phyloP scores from a whole-genome alignment of 2,797 vertebrate species.

The Gadopsis bispinosus region DNA sequence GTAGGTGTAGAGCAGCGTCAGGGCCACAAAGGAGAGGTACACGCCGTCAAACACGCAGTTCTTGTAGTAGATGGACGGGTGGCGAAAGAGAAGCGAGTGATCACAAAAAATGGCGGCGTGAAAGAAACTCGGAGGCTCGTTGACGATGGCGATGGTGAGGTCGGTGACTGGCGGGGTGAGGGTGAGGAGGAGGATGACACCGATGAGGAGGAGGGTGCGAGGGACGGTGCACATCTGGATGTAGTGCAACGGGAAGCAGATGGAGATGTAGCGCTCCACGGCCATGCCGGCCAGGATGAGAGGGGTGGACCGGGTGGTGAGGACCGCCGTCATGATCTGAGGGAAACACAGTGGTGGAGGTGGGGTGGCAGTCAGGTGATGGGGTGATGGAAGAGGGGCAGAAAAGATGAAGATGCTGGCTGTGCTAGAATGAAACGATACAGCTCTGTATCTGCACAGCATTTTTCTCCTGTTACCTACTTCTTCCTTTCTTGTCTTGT shows the following conservation, averaged over 20 bases:
- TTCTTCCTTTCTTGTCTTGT: background rate
- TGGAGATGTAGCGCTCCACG: conserved; percentile 84
- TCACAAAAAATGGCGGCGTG: conserved; percentile 80
- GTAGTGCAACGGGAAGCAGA: conserved; percentile 85
- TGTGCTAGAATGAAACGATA: too few relatives aligned
- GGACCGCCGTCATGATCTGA: conserved; percentile 80
- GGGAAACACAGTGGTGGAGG: background rate
- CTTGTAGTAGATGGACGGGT: conserved; percentile 84
- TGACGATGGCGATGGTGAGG: conserved; percentile 78
- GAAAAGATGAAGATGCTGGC: background rate
- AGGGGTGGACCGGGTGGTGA: conserved; percentile 85
- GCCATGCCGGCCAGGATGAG: conserved; percentile 87
- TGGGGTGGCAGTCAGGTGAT: too few relatives aligned
- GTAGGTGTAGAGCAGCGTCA: conserved; percentile 85
- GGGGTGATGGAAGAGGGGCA: background rate
- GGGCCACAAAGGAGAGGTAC: conserved; percentile 84
- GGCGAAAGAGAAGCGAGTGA: conserved; percentile 80
- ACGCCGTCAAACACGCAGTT: conserved; percentile 83
- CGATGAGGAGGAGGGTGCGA: conserved; percentile 78
- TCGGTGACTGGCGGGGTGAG: conserved; percentile 78
- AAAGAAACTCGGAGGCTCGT: conserved; percentile 75
- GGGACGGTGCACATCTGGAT: conserved; percentile 80
- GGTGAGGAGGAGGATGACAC: conserved; percentile 73
- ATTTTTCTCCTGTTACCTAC: background rate
- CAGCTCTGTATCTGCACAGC: too few relatives aligned